phyloP scores from a whole-genome alignment of 2,797 vertebrate species.

The Typhlichthys eigenmanni region DNA sequence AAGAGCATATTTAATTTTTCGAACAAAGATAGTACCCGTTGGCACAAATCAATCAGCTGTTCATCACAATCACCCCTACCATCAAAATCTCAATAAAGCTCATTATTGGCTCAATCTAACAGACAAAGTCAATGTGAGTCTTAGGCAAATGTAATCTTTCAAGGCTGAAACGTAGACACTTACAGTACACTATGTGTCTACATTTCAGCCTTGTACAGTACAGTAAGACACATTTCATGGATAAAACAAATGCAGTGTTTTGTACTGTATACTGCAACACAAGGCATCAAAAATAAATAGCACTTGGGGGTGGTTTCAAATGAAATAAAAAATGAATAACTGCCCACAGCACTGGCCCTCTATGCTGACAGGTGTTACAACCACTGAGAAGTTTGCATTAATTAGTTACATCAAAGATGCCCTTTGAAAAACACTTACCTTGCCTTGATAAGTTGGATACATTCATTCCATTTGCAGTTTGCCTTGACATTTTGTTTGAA shows the following conservation, averaged over 20 bases:
- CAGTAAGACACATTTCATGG: slow-evolving; percentile 26
- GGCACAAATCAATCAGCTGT: slow-evolving; percentile 70
- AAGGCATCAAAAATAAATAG: slow-evolving; percentile 11
- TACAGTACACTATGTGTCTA: no score
- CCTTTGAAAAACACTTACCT: slow-evolving; percentile 11
- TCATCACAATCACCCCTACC: slow-evolving; percentile 60
- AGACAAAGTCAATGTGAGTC: slow-evolving; percentile 42
- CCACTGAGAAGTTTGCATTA: slow-evolving; percentile 17
- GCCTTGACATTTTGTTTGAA: slow-evolving; percentile 1
- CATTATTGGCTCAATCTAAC: slow-evolving; percentile 49
- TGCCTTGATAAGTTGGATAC: slow-evolving; percentile 1
- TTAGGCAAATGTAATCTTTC: slow-evolving; percentile 57
- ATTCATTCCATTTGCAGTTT: slow-evolving; percentile 1
- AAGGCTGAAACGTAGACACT: slow-evolving; percentile 34
- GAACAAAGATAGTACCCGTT: slow-evolving; percentile 60
- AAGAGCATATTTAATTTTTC: slow-evolving; percentile 67
- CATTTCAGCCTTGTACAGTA: slow-evolving; percentile 43
- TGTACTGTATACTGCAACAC: no score
- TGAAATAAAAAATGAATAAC: neutral
- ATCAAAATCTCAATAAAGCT: slow-evolving; percentile 41
- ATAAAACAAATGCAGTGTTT: slow-evolving; percentile 44
- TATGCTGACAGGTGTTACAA: neutral
- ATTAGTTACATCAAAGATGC: slow-evolving; percentile 8
- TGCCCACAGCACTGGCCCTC: slow-evolving; percentile 4
- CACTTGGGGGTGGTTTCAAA: slow-evolving; percentile 25